A percentile compares a stretch with the other conserved stretches of the same genome.
Evolutionary conservation across 2,888 invertebrate species (phyloP).

Genomic region (Danaus chrysippus): DNA sequence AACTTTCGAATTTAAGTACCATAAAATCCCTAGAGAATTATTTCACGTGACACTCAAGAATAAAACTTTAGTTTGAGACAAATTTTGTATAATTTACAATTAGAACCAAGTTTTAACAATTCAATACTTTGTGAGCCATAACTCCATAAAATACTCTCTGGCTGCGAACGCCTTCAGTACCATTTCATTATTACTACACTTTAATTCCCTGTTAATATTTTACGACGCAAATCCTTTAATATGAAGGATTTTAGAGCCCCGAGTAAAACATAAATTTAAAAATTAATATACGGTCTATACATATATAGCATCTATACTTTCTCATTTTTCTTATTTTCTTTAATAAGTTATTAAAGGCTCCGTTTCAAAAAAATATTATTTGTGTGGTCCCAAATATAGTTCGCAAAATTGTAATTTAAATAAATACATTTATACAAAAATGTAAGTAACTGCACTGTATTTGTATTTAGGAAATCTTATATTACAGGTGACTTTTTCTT

Average conservation of each 20-base stretch:
- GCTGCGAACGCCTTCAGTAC: slow-evolving; percentile 2
- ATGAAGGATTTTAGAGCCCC: not conserved
- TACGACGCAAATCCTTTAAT: not conserved
- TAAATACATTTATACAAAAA: too few relatives aligned
- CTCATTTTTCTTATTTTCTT: too few relatives aligned
- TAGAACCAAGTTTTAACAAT: slow-evolving; percentile 7
- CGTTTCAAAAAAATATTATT: too few relatives aligned
- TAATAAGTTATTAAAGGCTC: too few relatives aligned
- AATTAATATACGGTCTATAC: too few relatives aligned
- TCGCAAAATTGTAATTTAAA: too few relatives aligned
- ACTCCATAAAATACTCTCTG: slow-evolving; percentile 6
- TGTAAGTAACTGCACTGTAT: too few relatives aligned
- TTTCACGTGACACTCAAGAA: slow-evolving; percentile 7
- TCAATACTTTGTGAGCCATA: slow-evolving; percentile 9
- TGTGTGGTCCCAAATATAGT: too few relatives aligned
- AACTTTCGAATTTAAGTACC: slow-evolving; percentile 4
- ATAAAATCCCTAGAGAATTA: slow-evolving; percentile 6
- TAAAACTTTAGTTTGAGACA: slow-evolving; percentile 5
- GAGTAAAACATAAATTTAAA: too few relatives aligned
- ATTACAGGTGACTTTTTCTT: too few relatives aligned
- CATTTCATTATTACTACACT: slow-evolving; percentile 5
- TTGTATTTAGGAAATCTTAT: too few relatives aligned
- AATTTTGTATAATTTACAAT: slow-evolving; percentile 9
- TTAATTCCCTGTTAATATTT: slow-evolving; percentile 3
- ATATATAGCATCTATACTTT: too few relatives aligned